A percentile compares a stretch with the other conserved stretches of the same genome.
Conservation (phyloP, 2,113 vertebrate species). For the Chaetorhynchus papuensis region DNA sequence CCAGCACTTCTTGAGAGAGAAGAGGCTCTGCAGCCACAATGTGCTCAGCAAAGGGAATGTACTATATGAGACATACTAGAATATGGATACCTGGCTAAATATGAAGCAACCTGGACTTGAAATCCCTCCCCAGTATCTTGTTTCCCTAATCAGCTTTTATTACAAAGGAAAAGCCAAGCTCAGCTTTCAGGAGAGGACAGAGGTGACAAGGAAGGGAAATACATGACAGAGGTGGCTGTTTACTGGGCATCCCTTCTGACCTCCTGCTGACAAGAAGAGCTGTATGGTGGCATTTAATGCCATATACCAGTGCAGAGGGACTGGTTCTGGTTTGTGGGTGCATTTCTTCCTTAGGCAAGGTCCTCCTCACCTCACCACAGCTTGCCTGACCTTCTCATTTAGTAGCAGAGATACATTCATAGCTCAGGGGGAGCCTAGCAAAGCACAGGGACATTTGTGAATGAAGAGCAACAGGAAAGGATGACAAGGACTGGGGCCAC, state of each 20-base stretch:
- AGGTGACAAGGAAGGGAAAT: background rate
- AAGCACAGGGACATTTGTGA: accelerated
- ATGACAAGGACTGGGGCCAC: background rate
- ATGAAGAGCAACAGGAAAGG: background rate
- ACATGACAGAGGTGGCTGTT: background rate
- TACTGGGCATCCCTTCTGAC: background rate
- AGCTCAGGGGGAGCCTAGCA: background rate
- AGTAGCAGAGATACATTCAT: accelerated
- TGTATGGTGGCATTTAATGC: background rate
- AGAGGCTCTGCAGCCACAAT: background rate
- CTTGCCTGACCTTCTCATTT: background rate
- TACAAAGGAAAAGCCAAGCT: background rate
- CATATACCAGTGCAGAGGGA: background rate
- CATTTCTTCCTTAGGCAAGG: background rate
- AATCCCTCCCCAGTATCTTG: background rate
- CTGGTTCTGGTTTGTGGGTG: background rate
- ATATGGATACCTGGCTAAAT: background rate
- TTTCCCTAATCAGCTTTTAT: background rate
- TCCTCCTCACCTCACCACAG: background rate
- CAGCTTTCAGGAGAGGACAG: background rate
- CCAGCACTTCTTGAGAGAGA: background rate
- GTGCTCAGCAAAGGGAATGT: background rate
- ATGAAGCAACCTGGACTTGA: background rate
- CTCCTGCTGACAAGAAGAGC: background rate
- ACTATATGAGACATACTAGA: background rate